Evolutionary conservation across 1,140 invertebrate species (phyloP).

Genomic region (Macrotrachela quadricornifera): DNA sequence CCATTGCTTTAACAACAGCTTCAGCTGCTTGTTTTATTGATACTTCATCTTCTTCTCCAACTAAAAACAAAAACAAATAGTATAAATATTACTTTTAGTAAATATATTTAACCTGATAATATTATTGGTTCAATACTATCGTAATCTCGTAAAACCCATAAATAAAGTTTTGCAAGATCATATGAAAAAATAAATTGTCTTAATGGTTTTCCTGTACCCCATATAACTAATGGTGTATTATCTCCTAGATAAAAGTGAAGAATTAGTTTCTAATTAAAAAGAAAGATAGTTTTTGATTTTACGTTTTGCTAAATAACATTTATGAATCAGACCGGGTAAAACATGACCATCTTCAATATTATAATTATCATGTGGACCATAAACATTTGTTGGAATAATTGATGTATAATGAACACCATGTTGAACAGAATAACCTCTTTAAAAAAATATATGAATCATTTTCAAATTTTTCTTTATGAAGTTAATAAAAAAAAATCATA

Average conservation of each 20-base stretch:
- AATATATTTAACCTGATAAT: slow-evolving; percentile 46
- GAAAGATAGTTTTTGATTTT: slow-evolving; percentile 9
- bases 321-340: slow-evolving; percentile 73
- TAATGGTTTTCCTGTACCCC: slow-evolving; percentile 70
- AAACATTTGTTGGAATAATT: slow-evolving; percentile 92
- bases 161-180: slow-evolving; percentile 68
- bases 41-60: slow-evolving; percentile 72
- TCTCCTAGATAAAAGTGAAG: slow-evolving; percentile 18
- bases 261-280: not conserved
- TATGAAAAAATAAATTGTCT: slow-evolving; percentile 90
- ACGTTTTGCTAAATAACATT: slow-evolving; percentile 38
- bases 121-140: slow-evolving; percentile 73
- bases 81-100: not conserved
- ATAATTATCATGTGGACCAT: slow-evolving; percentile 85
- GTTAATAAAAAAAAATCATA: no score
- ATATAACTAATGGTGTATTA: slow-evolving; percentile 36
- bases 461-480: no score
- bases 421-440: slow-evolving; percentile 22
- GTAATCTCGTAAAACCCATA: slow-evolving; percentile 72
- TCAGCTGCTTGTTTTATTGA: slow-evolving; percentile 62
- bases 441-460: no score
- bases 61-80: slow-evolving; percentile 33
- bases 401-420: slow-evolving; percentile 65
- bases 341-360: slow-evolving; percentile 50
- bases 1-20: slow-evolving; percentile 46